Evolutionary conservation across 2,888 invertebrate genomes (phyloP), one percentile per base, ranked within the genome.

Genomic region (Chouioia cunea): DNA sequence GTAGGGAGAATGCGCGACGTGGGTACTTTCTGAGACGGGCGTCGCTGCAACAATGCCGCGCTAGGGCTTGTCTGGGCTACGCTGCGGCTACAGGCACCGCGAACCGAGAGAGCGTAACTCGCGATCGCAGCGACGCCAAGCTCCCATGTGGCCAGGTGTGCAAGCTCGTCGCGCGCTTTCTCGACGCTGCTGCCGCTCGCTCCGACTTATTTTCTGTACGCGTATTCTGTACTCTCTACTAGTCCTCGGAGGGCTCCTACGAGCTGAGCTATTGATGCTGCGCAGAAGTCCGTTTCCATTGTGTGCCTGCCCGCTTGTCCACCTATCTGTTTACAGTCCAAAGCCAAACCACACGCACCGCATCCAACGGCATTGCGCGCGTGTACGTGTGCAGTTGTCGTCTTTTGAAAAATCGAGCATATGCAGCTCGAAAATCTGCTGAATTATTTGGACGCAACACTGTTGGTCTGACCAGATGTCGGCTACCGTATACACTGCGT

Each of bases 1-100:
- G 36, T 10, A 36, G 36, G 36, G 36, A 36, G 36, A 36, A 36
- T 70, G 62, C 74, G 58, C 75, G 71, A 75, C 74, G 76, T 58
- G 74, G 73, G 77, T 78, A 78, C 79, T 79, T 77, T 79, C 80
- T 80, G 77, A 78, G 78, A 77, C 83, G 82, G 80, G 80, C 81
- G 84, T 81, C 83, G 79, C 75, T 81, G 79, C 82, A 81, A 83
- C 83, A 85, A 84, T 83, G 83, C 83, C 76, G 71, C 64, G 78
- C 78, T 77, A 78, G 81, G 82, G 80, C 80, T n/a, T n/a, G n/a
- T n/a, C 79, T 78, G 76, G 79, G 78, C 80, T 77, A 78, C 75
- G 77, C 74, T 64, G 69, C 54, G 53, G 27, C 27, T 27, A 27
- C 36, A 36, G 36, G 36, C 36, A 12, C 36, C 36, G 36, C 36